Evolutionary conservation across 2,797 vertebrate species (phyloP).

Genomic region (Hydrocynus forskahlii): DNA sequence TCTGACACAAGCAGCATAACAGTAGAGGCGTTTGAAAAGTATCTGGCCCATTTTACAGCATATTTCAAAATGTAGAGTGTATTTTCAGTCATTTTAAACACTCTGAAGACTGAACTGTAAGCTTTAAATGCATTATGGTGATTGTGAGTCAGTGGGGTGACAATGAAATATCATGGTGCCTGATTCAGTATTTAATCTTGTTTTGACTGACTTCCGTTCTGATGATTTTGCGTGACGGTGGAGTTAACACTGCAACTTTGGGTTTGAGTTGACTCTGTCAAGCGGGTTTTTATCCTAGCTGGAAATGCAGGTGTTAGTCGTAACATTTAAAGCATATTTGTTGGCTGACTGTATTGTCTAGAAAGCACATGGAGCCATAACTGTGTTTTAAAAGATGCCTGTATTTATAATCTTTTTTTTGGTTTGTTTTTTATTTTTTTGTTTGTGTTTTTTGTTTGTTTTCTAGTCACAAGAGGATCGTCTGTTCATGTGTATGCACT

Average conservation of each 20-base stretch:
- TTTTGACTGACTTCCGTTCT: constrained; percentile 44
- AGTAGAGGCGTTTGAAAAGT: constrained; percentile 27
- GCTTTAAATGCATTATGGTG: constrained; percentile 55
- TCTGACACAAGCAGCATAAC: neutral
- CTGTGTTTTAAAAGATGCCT: constrained; percentile 67
- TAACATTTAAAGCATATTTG: constrained; percentile 32
- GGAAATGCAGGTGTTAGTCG: constrained; percentile 56
- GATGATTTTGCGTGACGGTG: constrained; percentile 38
- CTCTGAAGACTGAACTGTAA: constrained; percentile 47
- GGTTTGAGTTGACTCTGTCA: constrained; percentile 23
- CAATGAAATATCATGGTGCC: constrained; percentile 47
- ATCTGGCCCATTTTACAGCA: constrained; percentile 29
- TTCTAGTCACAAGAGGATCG: constrained; percentile 56
- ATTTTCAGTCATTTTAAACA: neutral
- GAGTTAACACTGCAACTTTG: constrained; percentile 46
- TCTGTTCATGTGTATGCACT: constrained; percentile 66
- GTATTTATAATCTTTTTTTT: constrained; percentile 69
- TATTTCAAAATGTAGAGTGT: constrained; percentile 46
- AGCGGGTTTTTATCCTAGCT: constrained; percentile 42
- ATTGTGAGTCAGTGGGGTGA: constrained; percentile 43
- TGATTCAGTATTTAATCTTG: constrained; percentile 26
- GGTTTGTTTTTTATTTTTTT: too few species aligned
- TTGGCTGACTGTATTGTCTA: constrained; percentile 52
- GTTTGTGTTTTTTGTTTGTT: constrained; percentile 47
- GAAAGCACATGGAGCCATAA: constrained; percentile 62